Percentiles rank a stretch among this genome's conserved stretches.
phyloP scores from a whole-genome alignment of 1,140 invertebrate genomes.

The Laupala kohalensis region DNA sequence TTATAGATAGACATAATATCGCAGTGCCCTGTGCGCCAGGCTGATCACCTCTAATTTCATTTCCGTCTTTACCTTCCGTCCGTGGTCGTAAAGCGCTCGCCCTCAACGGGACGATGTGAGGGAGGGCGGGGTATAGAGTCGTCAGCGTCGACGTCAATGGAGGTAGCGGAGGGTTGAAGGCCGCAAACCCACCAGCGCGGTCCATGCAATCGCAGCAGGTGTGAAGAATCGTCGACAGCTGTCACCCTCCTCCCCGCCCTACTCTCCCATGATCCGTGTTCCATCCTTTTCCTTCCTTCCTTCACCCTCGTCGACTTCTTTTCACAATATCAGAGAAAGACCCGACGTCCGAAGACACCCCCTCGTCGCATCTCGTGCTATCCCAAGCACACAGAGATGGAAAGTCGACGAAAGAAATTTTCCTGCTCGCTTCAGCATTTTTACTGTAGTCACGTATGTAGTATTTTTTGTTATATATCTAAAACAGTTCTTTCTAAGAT shows the following conservation, averaged over 20 bases:
- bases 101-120: neutral
- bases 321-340: neutral
- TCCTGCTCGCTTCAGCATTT: neutral
- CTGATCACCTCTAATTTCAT: too few species aligned
- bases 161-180: too few species aligned
- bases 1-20: too few species aligned
- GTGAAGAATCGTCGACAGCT: too few species aligned
- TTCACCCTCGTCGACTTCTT: neutral
- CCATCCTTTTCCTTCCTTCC: neutral
- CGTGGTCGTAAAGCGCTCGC: neutral
- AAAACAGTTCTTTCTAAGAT: neutral
- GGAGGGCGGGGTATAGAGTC: neutral
- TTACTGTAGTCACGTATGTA: neutral
- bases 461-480: neutral
- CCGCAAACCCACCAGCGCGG: too few species aligned
- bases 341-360: too few species aligned
- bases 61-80: too few species aligned
- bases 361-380: too few species aligned
- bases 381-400: too few species aligned
- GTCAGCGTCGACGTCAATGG: neutral
- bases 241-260: neutral
- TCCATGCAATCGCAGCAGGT: neutral
- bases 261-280: too few species aligned
- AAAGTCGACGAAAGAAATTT: neutral
- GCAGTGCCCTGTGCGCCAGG: too few species aligned